Evolutionary conservation across 2,113 vertebrate species (phyloP), one percentile per base, ranked within the genome.

Genomic region (Caranx ignobilis): DNA sequence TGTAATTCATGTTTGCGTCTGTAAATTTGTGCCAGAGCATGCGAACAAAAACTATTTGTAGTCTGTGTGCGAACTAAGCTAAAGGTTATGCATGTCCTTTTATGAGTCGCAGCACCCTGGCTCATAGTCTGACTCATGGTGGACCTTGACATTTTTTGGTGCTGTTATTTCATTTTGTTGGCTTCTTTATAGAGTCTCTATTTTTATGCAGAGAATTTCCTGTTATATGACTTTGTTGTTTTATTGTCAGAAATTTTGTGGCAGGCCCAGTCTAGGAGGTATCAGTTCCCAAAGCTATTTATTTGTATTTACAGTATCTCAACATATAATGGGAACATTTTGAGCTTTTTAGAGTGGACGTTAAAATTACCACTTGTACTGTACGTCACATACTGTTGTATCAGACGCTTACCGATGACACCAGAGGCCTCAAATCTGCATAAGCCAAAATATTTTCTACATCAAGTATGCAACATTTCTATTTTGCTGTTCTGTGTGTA

Each of bases 1-100:
- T 94, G 91, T 92, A 91, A 91, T 93, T 91, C 88, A 92, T 93
- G 88, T 92, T 91, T 89, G 88, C 66, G 75, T 91, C 87, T 89
- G 89, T 88, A 85, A 89, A 83, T 92, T 80, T 91, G 87, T 87
- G 85, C 82, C 88, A 87, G 77, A 75, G 83, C 87, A 88, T 74
- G 81, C 77, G 80, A 90, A 87, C 87, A 87, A 86, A 89, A 86
- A 87, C 86, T 88, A 92, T 89, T 86, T 87, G 77, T 78, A 76
- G 81, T 83, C 59, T 35, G 75, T 35, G 75, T 19, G 35, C 78
- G 63, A 88, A 89, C 74, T 64, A 55, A 88, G 84, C 71, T 75
- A 82, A 90, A 81, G 73, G 83, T 86, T 85, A 39, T 66, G 56
- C 56, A 64, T 31, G 77, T 71, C 57, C 67, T 77, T 78, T 76